Conservation (phyloP, 2,888 invertebrate species). For the Pammene fasciana region DNA sequence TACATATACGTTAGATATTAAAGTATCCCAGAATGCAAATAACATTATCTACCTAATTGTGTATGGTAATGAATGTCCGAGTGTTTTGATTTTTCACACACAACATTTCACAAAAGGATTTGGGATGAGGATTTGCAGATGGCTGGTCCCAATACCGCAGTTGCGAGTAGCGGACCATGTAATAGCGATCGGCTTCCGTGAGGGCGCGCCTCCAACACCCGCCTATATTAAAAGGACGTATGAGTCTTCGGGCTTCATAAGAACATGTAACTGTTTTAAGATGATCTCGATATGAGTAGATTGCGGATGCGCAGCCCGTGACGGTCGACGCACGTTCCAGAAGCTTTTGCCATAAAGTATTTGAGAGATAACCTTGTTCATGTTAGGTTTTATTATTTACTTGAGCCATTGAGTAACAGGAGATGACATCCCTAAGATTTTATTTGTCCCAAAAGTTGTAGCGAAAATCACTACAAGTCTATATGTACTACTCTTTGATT, state of each 20-base stretch:
- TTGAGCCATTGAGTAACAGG: too few species aligned
- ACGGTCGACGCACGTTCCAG: constrained; percentile 44
- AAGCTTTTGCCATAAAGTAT: constrained; percentile 24
- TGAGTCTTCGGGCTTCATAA: neutral
- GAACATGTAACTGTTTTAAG: constrained; percentile 19
- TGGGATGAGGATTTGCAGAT: constrained; percentile 41
- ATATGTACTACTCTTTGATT: too few species aligned
- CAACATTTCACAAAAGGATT: constrained; percentile 31
- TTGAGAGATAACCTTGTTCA: constrained; percentile 9
- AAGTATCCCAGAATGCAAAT: too few species aligned
- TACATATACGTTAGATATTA: too few species aligned
- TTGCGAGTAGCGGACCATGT: constrained; percentile 66
- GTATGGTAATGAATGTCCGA: too few species aligned
- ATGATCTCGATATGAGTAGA: neutral
- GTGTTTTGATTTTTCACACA: constrained; percentile 16
- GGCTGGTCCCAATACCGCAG: constrained; percentile 48
- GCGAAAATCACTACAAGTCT: too few species aligned
- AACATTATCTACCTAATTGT: too few species aligned
- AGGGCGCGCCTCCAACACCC: constrained; percentile 65
- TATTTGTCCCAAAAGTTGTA: too few species aligned
- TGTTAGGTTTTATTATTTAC: neutral
- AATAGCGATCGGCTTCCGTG: constrained; percentile 72
- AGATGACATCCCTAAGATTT: too few species aligned
- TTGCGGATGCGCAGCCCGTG: constrained; percentile 54
- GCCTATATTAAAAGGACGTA: constrained; percentile 23